Percentiles rank a stretch among this genome's conserved stretches.
These are phyloP conservation scores for Drosophila colorata DNA, from an alignment of 2,888 invertebrate genomes.

Conservation along the genomic window DNA sequence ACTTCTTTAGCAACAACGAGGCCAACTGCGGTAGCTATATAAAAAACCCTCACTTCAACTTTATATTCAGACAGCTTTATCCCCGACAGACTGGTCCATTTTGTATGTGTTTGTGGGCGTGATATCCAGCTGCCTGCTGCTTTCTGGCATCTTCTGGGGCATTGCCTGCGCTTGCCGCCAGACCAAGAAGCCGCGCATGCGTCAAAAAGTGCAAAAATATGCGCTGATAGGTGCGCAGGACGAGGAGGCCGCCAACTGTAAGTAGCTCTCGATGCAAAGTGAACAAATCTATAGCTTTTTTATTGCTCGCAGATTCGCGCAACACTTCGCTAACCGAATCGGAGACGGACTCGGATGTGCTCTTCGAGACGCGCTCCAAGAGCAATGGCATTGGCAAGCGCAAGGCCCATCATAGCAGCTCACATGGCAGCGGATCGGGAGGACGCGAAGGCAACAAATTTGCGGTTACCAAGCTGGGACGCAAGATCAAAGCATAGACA, in stretches of 20 bases:
- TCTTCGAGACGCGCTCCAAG: constrained; percentile 90
- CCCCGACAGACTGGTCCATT: constrained; percentile 93
- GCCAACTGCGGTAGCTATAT: constrained; percentile 91
- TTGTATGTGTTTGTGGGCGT: constrained; percentile 94
- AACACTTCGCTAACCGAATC: constrained; percentile 89
- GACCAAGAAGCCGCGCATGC: constrained; percentile 86
- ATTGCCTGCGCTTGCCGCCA: constrained; percentile 88
- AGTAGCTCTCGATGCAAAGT: constrained; percentile 23
- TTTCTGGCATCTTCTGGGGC: constrained; percentile 89
- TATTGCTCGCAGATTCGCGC: constrained; percentile 71
- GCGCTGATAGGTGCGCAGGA: constrained; percentile 90
- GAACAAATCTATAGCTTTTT: too few species aligned
- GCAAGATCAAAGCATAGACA: constrained; percentile 84
- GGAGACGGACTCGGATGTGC: constrained; percentile 94
- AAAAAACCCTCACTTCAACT: too few species aligned
- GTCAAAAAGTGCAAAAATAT: constrained; percentile 89
- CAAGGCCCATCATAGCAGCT: constrained; percentile 49
- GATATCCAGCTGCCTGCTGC: constrained; percentile 87
- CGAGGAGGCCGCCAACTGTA: constrained; percentile 87
- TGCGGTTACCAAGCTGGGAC: constrained; percentile 82
- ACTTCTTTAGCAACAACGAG: constrained; percentile 88
- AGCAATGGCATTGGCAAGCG: constrained; percentile 80
- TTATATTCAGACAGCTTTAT: background rate
- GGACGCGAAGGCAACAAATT: constrained; percentile 75
- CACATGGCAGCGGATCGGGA: constrained; percentile 43